Percentiles rank a stretch among this genome's conserved stretches.
Conservation (phyloP, 2,888 invertebrate species). For the Troides helena region DNA sequence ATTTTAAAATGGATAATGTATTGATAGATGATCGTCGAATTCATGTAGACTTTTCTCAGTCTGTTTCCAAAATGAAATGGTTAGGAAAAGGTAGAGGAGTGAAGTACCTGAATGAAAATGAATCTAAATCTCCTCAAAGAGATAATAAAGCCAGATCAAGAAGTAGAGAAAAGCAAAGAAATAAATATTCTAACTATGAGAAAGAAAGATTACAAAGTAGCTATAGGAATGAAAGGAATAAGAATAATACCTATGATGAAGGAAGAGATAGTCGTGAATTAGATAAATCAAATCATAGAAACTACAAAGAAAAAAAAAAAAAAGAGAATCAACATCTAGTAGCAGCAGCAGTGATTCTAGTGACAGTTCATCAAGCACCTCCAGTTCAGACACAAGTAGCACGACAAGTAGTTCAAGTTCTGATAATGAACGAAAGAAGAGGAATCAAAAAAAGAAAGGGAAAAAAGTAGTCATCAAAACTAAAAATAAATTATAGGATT, state of each 20-base stretch:
- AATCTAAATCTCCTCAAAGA: conserved; percentile 38
- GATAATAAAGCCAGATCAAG: conserved; percentile 39
- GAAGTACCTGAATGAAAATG: conserved; percentile 73
- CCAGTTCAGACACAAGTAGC: conserved; percentile 49
- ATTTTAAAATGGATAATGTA: conserved; percentile 99
- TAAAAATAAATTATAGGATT: conserved; percentile 38
- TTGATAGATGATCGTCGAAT: conserved; percentile 98
- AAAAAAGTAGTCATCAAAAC: conserved; percentile 47
- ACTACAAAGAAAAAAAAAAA: conserved; percentile 58
- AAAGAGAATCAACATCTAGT: conserved; percentile 59
- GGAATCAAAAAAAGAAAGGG: conserved; percentile 45
- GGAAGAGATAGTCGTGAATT: conserved; percentile 34
- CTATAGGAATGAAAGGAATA: conserved; percentile 34
- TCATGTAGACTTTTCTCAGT: conserved; percentile 99
- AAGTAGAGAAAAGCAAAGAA: conserved; percentile 36
- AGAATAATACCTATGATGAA: conserved; percentile 37
- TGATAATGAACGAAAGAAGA: conserved; percentile 52
- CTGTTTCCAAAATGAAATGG: conserved; percentile 96
- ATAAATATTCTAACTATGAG: conserved; percentile 36
- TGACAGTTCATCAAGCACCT: conserved; percentile 54
- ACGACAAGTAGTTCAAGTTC: conserved; percentile 56
- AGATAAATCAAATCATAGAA: conserved; percentile 48
- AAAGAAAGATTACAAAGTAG: conserved; percentile 48
- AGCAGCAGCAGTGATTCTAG: conserved; percentile 51
- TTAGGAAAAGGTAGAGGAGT: conserved; percentile 92